Evolutionary conservation across 2,888 invertebrate species (phyloP).

Genomic region (Archips xylosteana): DNA sequence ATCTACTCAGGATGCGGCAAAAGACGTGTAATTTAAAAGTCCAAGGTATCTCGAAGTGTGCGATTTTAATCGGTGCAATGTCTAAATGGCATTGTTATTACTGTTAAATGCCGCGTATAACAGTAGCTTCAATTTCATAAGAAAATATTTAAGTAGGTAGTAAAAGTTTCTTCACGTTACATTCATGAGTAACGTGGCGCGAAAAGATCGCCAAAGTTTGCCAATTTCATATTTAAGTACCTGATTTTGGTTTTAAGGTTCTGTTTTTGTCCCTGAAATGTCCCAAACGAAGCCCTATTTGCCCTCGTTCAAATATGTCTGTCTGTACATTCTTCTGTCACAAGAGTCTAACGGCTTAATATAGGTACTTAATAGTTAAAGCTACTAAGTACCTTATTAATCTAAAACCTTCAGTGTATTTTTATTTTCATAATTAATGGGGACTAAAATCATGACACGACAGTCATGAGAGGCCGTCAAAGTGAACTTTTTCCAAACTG

Average conservation of each 20-base stretch:
- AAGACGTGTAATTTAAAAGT: neutral
- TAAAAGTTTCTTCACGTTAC: slow-evolving; percentile 3
- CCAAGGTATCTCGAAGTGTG: neutral
- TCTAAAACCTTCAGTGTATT: too few relatives aligned
- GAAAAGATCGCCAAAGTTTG: slow-evolving; percentile 3
- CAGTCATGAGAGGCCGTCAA: too few relatives aligned
- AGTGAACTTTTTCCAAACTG: too few relatives aligned
- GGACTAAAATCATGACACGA: too few relatives aligned
- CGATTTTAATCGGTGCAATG: neutral
- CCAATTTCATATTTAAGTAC: slow-evolving; percentile 20
- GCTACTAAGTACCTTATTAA: too few relatives aligned
- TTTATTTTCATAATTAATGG: too few relatives aligned
- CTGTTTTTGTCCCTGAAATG: too few relatives aligned
- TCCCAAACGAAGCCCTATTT: too few relatives aligned
- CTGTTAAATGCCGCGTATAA: slow-evolving; percentile 5
- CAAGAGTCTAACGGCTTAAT: too few relatives aligned
- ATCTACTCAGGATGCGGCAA: neutral
- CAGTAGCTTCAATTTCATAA: slow-evolving; percentile 12
- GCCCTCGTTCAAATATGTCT: too few relatives aligned
- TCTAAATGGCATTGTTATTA: neutral
- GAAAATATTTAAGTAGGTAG: neutral
- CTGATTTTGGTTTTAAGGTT: neutral
- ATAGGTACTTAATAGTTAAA: too few relatives aligned
- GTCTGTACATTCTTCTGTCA: too few relatives aligned
- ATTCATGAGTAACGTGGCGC: neutral